Base-by-base conservation (phyloP, 35 echinoderm and acorn worm genomes). In the Apostichopus parvimensis region DNA sequence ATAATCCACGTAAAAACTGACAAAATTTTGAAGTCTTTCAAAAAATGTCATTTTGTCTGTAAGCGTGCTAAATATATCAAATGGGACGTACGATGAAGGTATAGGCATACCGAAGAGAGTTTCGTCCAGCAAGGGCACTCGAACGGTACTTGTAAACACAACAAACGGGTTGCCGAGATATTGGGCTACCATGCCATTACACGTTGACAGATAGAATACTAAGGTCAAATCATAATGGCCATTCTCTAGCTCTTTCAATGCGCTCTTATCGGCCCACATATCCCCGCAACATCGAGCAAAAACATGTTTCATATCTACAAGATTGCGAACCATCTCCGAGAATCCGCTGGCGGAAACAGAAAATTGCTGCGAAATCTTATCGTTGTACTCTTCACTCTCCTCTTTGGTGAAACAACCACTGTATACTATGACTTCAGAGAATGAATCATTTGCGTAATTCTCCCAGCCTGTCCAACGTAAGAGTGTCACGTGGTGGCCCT, bases 401-500 rank as follows among this genome's bases (percentile, higher is more conserved):
- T 61, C 55, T 81, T 86, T 77, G 1, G 78, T 92, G 65, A 28
- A 92, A 73, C 81, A 84, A 21, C 79, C 79, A 58, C 23, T 12
- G 57, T 81, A 84, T 9, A 92, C 15, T 22, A 84, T 86, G 28
- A 53, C 61, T 1, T 81, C 81, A 34, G 79, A 92, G 26, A 77
- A 83, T 59, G 56, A 17, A 86, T 77, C 26, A 55, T 83, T 23
- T 18, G 6, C 34, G 65, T 86, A 83, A 53, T 56, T 57, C 28
- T 68, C 79, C 79, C 58, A 83, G 9, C 91, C 59, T 86, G 91
- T 12, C 59, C 57, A 68, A 21, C 57, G 57, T 26, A 92, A 83
- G 0, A 92, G 23, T 14, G 91, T 92, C 65, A 92, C 91, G 58
- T 92, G 79, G 23, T 92, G 80, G 62, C 91, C 91, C 53, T 77